phyloP scores from a whole-genome alignment of 2,888 invertebrate species.

The Drosophila neotestacea region DNA sequence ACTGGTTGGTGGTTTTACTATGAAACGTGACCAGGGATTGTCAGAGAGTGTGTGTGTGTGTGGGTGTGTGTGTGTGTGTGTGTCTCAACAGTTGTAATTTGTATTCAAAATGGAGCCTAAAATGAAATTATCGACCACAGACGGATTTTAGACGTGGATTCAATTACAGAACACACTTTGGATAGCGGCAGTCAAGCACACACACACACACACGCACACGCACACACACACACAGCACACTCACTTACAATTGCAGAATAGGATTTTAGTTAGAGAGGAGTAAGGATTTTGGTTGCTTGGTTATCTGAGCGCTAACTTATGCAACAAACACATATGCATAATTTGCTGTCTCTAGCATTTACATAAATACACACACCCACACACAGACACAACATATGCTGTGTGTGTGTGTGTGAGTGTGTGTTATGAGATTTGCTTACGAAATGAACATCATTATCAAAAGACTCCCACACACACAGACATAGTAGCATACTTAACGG shows the following conservation, averaged over 20 bases:
- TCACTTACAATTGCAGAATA: background rate
- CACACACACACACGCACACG: conserved; percentile 3
- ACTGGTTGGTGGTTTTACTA: background rate
- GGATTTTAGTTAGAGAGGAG: background rate
- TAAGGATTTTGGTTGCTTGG: conserved; percentile 37
- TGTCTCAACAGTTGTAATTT: conserved; percentile 55
- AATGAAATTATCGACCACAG: conserved; percentile 79
- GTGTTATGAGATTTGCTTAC: conserved; percentile 75
- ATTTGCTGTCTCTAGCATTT: conserved; percentile 54
- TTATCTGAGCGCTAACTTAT: conserved; percentile 58
- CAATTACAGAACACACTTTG: conserved; percentile 74
- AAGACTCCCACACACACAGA: conserved; percentile 36
- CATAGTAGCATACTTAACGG: conserved; percentile 57
- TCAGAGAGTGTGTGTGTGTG: background rate
- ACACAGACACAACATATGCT: conserved; percentile 4
- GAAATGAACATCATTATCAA: conserved; percentile 75
- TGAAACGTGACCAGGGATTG: conserved; percentile 8
- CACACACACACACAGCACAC: background rate
- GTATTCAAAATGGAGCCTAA: conserved; percentile 72
- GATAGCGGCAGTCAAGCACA: conserved; percentile 37
- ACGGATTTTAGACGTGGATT: conserved; percentile 79
- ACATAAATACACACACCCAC: conserved; percentile 50
- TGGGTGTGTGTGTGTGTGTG: background rate
- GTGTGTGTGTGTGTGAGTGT: conserved; percentile 29
- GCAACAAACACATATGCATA: conserved; percentile 66